These are phyloP conservation scores for Copidosoma floridanum DNA, from an alignment of 1,140 invertebrate species.

Conservation along the genomic window DNA sequence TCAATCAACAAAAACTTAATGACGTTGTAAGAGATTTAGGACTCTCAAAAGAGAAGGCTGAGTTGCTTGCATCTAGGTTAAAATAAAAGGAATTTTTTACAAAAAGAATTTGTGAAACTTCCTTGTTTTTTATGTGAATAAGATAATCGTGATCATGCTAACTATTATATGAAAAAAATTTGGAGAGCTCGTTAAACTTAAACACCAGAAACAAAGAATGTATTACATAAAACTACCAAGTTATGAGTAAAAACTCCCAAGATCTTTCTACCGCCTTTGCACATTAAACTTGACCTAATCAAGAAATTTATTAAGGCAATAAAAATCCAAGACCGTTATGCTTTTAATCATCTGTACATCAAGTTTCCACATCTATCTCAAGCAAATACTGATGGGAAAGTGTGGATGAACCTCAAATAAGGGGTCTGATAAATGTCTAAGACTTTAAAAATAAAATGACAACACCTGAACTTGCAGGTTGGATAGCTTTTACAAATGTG, in stretches of 20 bases:
- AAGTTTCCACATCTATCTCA: conserved; percentile 24
- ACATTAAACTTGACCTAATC: conserved; percentile 43
- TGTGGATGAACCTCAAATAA: conserved; percentile 35
- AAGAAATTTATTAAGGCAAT: too few relatives aligned
- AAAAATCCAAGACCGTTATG: conserved; percentile 40
- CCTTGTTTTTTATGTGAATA: too few relatives aligned
- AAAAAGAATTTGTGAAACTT: neutral
- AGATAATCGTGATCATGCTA: neutral
- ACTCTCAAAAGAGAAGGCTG: neutral
- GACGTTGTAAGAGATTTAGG: too few relatives aligned
- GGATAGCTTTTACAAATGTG: conserved; percentile 14
- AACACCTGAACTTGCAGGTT: conserved; percentile 8
- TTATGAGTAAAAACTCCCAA: conserved; percentile 29
- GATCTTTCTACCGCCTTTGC: conserved; percentile 37
- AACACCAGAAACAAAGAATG: conserved; percentile 33
- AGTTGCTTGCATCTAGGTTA: neutral
- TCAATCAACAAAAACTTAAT: too few relatives aligned
- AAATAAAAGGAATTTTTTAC: neutral
- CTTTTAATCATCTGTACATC: conserved; percentile 26
- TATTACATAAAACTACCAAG: conserved; percentile 30
- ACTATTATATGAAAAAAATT: conserved; percentile 30
- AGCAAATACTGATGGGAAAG: conserved; percentile 33
- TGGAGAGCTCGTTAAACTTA: conserved; percentile 29
- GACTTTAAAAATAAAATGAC: conserved; percentile 14
- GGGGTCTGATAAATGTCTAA: conserved; percentile 28